Evolutionary conservation across 2,113 vertebrate species (phyloP), one percentile per base, ranked within the genome.

Genomic region (Datnioides undecimradiatus): DNA sequence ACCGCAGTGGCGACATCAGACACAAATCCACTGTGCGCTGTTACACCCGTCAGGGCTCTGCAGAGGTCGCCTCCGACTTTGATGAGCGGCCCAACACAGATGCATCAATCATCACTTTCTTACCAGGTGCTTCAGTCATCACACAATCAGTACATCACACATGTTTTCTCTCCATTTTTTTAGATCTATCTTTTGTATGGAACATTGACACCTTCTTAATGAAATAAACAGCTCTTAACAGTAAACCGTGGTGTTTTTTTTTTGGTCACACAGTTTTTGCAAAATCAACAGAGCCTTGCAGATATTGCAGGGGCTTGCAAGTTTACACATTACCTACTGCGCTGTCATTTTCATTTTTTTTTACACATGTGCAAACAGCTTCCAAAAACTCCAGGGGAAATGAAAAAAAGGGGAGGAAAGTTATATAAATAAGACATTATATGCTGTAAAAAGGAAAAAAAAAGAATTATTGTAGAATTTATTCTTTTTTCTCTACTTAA

Each of bases 11-110:
- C 0, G 97, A 99, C 84, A 71, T 95, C 86, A 93, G 25, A 60
- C 90, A 94, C 88, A 91, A 77, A 55, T 98, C 97, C 59, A 96
- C 95, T 0, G 96, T 97, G 5, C 95, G 97, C 49, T 99, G 98
- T 79, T 99, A 97, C 65, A 97, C 96, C 2, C 95, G 97, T 2
- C 98, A 99, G 90, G 97, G 93, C 1, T 96, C 98, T 0, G 98
- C 98, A 0, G 96, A 98, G 88, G 98, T 99, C 52, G 95, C 93
- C 94, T 93, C 92, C 57, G 98, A 99, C 93, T 99, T 98, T 5
- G 94, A 96, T 25, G 98, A 99, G 71, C 95, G 97, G 25, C 96
- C 98, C 11, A 98, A 99, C 93, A 98, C 96, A 3, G 97, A 98
- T 23, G 76, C 79, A 9, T 98, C 98, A 7, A 25, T 93, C 83